Percentiles rank a stretch among this genome's conserved stretches.
Conservation (phyloP, 2,797 vertebrate species). For the Phrynocephalus vlangalii region DNA sequence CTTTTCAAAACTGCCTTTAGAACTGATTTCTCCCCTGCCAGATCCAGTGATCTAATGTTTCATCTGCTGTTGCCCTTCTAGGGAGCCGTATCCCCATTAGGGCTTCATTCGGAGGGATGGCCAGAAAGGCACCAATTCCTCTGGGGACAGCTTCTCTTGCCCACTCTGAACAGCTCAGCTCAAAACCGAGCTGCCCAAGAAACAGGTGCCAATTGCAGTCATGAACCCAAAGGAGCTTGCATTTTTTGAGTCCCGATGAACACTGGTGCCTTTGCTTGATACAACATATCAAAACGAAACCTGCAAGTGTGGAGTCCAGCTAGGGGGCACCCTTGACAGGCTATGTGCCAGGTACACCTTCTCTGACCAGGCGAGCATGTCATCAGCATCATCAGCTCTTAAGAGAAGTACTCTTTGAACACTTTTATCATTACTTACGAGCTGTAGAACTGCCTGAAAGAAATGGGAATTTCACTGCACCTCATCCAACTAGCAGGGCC, state of each 20-base stretch:
- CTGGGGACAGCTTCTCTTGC: background rate
- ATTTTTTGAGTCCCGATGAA: background rate
- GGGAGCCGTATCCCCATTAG: background rate
- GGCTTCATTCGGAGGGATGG: background rate
- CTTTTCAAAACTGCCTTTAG: background rate
- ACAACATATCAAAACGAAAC: no score
- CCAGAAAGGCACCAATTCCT: background rate
- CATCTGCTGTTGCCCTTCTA: constrained; percentile 1
- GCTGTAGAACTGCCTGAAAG: no score
- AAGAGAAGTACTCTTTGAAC: no score
- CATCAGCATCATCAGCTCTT: no score
- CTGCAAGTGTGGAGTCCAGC: no score
- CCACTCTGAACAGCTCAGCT: background rate
- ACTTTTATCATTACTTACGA: no score
- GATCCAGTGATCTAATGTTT: constrained; percentile 6
- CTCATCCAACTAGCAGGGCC: no score
- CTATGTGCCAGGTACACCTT: no score
- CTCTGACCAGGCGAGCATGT: no score
- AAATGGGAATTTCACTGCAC: no score
- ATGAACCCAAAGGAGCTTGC: background rate
- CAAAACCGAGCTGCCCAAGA: background rate
- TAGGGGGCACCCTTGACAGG: no score
- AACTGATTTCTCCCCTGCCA: background rate
- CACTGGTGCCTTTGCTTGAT: no score
- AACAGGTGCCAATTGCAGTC: background rate